These are phyloP conservation scores for Nomia melanderi DNA, from an alignment of 1,140 invertebrate genomes.

Conservation along the genomic window DNA sequence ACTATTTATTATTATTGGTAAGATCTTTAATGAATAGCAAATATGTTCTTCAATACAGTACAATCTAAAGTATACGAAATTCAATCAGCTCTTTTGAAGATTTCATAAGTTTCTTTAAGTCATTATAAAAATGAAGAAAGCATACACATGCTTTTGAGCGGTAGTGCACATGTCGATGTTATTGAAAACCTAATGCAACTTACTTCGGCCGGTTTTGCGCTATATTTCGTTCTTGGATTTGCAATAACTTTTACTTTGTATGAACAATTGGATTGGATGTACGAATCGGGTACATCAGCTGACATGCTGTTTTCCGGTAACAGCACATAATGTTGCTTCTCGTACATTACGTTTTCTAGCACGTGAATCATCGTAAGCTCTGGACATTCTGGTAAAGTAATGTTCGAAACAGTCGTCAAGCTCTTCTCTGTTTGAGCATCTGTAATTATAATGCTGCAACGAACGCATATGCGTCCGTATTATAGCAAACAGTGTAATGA, in stretches of 20 bases:
- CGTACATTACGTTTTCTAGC: slow-evolving; percentile 53
- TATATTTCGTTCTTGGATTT: slow-evolving; percentile 67
- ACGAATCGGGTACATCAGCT: slow-evolving; percentile 63
- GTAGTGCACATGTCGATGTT: too few species aligned
- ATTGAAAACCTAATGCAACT: slow-evolving; percentile 38
- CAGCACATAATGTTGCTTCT: slow-evolving; percentile 53
- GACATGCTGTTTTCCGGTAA: slow-evolving; percentile 68
- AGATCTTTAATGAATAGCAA: too few species aligned
- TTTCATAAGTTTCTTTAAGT: too few species aligned
- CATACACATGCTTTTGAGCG: too few species aligned
- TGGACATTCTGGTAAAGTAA: slow-evolving; percentile 59
- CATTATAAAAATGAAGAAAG: too few species aligned
- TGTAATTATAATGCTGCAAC: slow-evolving; percentile 58
- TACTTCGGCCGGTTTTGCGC: slow-evolving; percentile 49
- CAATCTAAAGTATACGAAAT: too few species aligned
- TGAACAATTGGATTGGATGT: slow-evolving; percentile 67
- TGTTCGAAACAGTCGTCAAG: background rate
- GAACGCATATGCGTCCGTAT: background rate
- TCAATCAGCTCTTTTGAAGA: too few species aligned
- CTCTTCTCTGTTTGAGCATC: slow-evolving; percentile 2
- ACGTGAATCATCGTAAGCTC: slow-evolving; percentile 64
- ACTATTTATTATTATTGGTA: too few species aligned
- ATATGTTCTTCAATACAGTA: too few species aligned
- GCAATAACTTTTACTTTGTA: slow-evolving; percentile 72
- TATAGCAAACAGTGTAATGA: background rate